These are phyloP conservation scores for Cardinalis cardinalis DNA, from an alignment of 2,113 vertebrate species.

Conservation along the genomic window DNA sequence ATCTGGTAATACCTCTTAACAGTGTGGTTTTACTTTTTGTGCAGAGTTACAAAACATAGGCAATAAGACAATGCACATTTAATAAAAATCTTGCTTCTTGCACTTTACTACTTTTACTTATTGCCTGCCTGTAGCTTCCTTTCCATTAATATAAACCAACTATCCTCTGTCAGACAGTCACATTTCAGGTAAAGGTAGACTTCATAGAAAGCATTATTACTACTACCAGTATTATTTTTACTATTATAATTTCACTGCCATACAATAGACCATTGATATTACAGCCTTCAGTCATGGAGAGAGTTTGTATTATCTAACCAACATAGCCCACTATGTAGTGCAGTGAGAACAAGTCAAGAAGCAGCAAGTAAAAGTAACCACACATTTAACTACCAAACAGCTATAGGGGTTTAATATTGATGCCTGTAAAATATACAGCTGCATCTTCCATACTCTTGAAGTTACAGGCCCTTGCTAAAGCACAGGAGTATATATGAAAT, in stretches of 20 bases:
- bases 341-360: background rate
- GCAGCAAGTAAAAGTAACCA: background rate
- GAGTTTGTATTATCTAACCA: background rate
- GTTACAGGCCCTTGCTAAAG: background rate
- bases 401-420: background rate
- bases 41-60: background rate
- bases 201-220: background rate
- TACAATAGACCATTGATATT: background rate
- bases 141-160: background rate
- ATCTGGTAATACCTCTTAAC: background rate
- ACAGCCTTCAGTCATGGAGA: background rate
- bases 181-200: background rate
- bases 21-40: background rate
- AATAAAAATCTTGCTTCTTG: background rate
- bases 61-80: background rate
- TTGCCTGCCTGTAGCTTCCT: background rate
- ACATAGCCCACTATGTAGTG: background rate
- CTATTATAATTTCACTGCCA: conserved; percentile 2
- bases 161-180: background rate
- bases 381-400: conserved; percentile 18
- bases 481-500: background rate
- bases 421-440: background rate
- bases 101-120: background rate
- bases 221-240: background rate
- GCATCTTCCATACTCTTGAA: background rate